Evolutionary conservation across 2,113 vertebrate genomes (phyloP).

Genomic region (Polyodon spathula): DNA sequence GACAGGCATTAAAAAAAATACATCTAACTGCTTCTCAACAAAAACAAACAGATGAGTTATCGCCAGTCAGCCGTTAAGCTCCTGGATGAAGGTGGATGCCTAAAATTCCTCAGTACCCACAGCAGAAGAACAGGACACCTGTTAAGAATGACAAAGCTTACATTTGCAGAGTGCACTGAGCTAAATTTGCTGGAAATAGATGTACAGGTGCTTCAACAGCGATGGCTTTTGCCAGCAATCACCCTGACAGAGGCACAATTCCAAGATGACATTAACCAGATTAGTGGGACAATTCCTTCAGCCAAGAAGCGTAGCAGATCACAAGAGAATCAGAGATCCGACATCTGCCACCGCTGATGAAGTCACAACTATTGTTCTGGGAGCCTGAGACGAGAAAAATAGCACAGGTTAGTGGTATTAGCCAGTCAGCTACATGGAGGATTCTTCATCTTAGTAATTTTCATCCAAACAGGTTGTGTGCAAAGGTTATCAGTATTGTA

Average conservation of each 20-base stretch:
- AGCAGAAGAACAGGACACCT: neutral
- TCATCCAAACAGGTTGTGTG: neutral
- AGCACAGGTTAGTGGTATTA: neutral
- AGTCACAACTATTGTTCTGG: too few relatives aligned
- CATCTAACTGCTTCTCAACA: slow-evolving; percentile 12
- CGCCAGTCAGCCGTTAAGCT: slow-evolving; percentile 21
- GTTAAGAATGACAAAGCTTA: neutral
- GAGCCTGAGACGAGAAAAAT: too few relatives aligned
- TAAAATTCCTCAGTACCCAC: too few relatives aligned
- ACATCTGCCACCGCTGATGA: neutral
- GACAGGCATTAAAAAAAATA: slow-evolving; percentile 24
- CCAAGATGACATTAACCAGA: neutral
- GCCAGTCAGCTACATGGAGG: neutral
- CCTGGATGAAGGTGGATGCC: too few relatives aligned
- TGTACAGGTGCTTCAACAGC: neutral
- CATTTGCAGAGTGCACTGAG: neutral
- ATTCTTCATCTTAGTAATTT: neutral
- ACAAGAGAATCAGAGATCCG: neutral
- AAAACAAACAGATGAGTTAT: slow-evolving; percentile 15
- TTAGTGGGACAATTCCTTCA: neutral
- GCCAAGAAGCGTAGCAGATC: neutral
- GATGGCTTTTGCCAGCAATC: neutral
- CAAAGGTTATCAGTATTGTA: neutral
- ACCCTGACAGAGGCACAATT: neutral
- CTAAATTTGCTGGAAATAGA: neutral